Evolutionary conservation across 2,888 invertebrate genomes (phyloP), one percentile per base, ranked within the genome.

Genomic region (Melikaiella ostensackeni): DNA sequence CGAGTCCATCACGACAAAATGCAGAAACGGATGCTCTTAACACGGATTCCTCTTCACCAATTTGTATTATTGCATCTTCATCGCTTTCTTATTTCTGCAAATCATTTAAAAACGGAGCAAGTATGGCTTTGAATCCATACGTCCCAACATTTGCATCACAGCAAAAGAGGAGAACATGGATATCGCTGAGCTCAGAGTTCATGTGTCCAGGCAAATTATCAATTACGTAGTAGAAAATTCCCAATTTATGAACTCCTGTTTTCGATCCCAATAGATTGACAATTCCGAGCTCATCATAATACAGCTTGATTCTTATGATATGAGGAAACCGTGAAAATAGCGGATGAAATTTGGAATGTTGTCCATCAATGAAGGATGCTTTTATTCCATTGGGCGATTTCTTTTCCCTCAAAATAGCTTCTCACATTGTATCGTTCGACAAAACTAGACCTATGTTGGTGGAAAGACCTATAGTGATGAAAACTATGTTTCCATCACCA

Each of bases 261-360:
- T 84, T 84, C 6, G 79, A 82, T 13, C 83, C 83, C 35, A 84
- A 24, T 27, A 81, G 82, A 62, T 82, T 84, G 0, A 77, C 79
- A n/a, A 80, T 77, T 77, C 83, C 83, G 5, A 80, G 42, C 38
- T 83, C 83, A 75, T 84, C 83, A 30, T 81, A 82, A 70, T 82
- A 84, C 19, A 80, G 19, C 59, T 78, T 74, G 2, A 82, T 24
- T 74, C 79, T 63, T 1, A 84, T 19, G 4, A 79, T 82, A 46
- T 79, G 24, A 9, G 63, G 76, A 33, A 63, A 78, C 42, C 46
- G 42, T 33, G 62, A 35, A 27, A 82, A 81, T 59, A 82, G 79
- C 6, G 76, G 74, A 77, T 84, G 80, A 21, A 5, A 42, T 57
- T 74, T 50, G 27, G 77, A 79, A 77, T 80, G 77, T n/a, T 81